phyloP scores from a whole-genome alignment of 2,113 vertebrate genomes.

The Cyphomyrus plagiostoma region DNA sequence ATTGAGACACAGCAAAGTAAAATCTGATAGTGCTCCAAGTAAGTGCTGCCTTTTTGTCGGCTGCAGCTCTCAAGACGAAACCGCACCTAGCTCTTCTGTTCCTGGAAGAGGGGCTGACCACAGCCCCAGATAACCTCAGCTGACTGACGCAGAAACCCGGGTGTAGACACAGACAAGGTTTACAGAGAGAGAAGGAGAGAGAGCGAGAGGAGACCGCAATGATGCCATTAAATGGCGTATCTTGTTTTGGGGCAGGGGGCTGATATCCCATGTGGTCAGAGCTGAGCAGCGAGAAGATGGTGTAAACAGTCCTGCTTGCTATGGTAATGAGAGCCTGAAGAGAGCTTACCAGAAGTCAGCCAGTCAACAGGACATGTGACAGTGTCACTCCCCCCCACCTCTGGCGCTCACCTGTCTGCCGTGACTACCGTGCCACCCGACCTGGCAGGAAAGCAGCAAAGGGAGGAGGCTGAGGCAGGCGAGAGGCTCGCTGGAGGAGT shows the following conservation, averaged over 20 bases:
- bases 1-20: background rate
- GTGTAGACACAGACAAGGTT: slow-evolving; percentile 28
- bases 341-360: slow-evolving; percentile 34
- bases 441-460: background rate
- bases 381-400: background rate
- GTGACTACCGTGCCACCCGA: background rate
- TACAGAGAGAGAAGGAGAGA: background rate
- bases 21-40: slow-evolving; percentile 16
- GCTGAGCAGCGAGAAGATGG: slow-evolving; percentile 34
- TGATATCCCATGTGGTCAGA: slow-evolving; percentile 47
- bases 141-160: slow-evolving; percentile 49
- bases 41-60: slow-evolving; percentile 1
- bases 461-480: background rate
- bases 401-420: background rate
- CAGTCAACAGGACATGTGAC: slow-evolving; percentile 1
- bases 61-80: slow-evolving; percentile 22
- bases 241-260: slow-evolving; percentile 48
- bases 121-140: slow-evolving; percentile 59
- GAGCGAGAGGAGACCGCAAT: slow-evolving; percentile 17
- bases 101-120: slow-evolving; percentile 68
- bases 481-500: slow-evolving; percentile 29
- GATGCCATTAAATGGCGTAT: slow-evolving; percentile 41
- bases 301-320: slow-evolving; percentile 8
- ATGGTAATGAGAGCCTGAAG: slow-evolving; percentile 15
- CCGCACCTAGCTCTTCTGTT: slow-evolving; percentile 46